A percentile compares a stretch with the other conserved stretches of the same genome.
Evolutionary conservation across 2,113 vertebrate species (phyloP).

Genomic region (Neoarius graeffei): DNA sequence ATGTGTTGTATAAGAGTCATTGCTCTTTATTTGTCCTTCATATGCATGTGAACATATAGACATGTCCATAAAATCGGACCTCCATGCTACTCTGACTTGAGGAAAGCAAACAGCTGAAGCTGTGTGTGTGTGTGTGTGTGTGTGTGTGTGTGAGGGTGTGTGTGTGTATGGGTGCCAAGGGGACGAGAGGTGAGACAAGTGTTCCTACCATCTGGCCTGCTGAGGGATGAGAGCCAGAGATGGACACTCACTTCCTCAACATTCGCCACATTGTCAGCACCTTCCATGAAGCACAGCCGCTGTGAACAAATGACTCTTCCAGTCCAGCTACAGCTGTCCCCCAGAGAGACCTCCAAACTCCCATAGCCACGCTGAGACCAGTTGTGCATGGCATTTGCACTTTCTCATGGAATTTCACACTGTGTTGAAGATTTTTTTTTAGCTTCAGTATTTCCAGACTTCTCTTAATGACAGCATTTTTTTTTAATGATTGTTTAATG

Average conservation of each 20-base stretch:
- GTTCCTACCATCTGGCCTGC: constrained; percentile 53
- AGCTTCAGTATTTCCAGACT: constrained; percentile 5
- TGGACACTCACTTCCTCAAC: constrained; percentile 42
- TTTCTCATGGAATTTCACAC: constrained; percentile 13
- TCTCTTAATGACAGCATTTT: not conserved
- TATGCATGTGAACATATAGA: not conserved
- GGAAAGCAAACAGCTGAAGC: constrained; percentile 48
- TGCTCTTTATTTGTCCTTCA: not conserved
- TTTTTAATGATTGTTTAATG: constrained; percentile 22
- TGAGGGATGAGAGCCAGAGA: constrained; percentile 44
- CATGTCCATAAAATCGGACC: constrained; percentile 15
- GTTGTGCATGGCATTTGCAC: not conserved
- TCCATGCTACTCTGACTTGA: constrained; percentile 40
- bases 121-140: constrained; percentile 20
- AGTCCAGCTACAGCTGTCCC: constrained; percentile 42
- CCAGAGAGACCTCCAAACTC: not conserved
- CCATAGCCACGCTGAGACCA: not conserved
- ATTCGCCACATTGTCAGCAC: constrained; percentile 44
- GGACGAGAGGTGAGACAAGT: constrained; percentile 44
- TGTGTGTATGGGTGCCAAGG: constrained; percentile 31
- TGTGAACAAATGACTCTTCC: constrained; percentile 44
- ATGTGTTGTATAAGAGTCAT: not conserved
- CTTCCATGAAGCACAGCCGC: constrained; percentile 25
- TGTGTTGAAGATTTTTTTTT: not conserved
- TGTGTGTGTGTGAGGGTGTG: constrained; percentile 14